Evolutionary conservation across 1,140 invertebrate species (phyloP), one percentile per base, ranked within the genome.

Genomic region (Calliopsis andreniformis): DNA sequence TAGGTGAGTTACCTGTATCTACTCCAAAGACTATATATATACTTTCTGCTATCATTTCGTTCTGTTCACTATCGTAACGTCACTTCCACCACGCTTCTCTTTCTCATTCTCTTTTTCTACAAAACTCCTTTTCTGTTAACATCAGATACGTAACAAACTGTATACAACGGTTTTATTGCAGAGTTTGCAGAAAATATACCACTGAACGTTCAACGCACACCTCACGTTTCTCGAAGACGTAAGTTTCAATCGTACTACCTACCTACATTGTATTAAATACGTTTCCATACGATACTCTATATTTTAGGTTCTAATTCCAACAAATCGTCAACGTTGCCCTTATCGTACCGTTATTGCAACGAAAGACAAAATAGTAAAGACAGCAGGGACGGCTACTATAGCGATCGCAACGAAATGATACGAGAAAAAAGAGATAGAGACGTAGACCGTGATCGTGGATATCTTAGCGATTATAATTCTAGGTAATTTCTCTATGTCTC

Each of bases 171-270:
- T n/a, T n/a, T 30, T 49, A 43, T 92, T 93, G 68, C 91, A 97
- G 96, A 97, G 94, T 96, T 96, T 89, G 96, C 96, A 79, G 96
- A 97, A 93, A 96, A 96, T 91, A 93, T 97, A 89, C 96, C 96
- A 68, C 94, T 95, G 87, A 95, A 95, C 82, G 96, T 95, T 91
- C 95, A 96, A 92, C 95, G 96, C 86, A 96, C 96, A 91, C 96
- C 96, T 73, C 96, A 97, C 92, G 95, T 95, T 87, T 93, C 94
- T 77, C 93, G 96, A 91, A 94, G 96, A 94, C 94, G 96, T 97
- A 94, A 96, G 95, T 95, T 81, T 30, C 10, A 53, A 53, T 20
- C 16, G 12, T 5, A 35, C 23, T 2, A n/a, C n/a, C n/a, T n/a
- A n/a, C n/a, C n/a, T n/a, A n/a, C 3, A 16, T 47, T 63, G 25